These are phyloP conservation scores for Grapholita molesta DNA, from an alignment of 1,140 invertebrate genomes.

Conservation along the genomic window DNA sequence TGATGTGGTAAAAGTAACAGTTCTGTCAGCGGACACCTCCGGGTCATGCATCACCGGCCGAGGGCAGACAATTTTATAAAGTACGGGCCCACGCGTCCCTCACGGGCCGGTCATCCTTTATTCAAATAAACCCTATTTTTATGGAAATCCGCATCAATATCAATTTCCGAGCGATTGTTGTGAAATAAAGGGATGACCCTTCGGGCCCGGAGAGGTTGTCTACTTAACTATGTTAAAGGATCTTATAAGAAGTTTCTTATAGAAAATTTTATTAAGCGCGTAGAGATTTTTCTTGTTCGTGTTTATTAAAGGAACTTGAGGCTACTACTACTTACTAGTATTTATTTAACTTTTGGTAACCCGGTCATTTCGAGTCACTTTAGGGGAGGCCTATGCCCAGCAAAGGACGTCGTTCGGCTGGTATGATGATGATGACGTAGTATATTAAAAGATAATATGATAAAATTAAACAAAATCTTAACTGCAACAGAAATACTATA, in stretches of 20 bases:
- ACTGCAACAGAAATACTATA: too few relatives aligned
- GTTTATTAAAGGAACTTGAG: background rate
- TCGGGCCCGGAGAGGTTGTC: slow-evolving; percentile 60
- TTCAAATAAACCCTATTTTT: slow-evolving; percentile 78
- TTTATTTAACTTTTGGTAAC: too few relatives aligned
- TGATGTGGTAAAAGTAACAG: slow-evolving; percentile 1
- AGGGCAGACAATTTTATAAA: slow-evolving; percentile 65
- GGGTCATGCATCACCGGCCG: slow-evolving; percentile 46
- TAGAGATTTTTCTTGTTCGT: background rate
- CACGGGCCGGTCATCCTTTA: slow-evolving; percentile 70
- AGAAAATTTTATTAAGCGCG: slow-evolving; percentile 19
- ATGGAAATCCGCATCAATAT: slow-evolving; percentile 77
- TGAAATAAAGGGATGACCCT: slow-evolving; percentile 77
- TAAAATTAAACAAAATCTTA: too few relatives aligned
- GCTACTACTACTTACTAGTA: background rate
- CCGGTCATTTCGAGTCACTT: too few relatives aligned
- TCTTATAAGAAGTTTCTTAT: slow-evolving; percentile 45
- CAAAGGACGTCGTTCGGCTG: too few relatives aligned
- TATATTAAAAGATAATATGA: too few relatives aligned
- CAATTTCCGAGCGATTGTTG: slow-evolving; percentile 76
- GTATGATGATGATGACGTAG: too few relatives aligned
- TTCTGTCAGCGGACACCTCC: background rate
- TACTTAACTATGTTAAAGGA: slow-evolving; percentile 69
- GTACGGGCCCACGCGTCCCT: slow-evolving; percentile 52
- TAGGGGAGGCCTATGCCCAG: too few relatives aligned